Percentiles rank a stretch among this genome's conserved stretches.
These are phyloP conservation scores for Balaeniceps rex DNA, from an alignment of 2,113 vertebrate genomes.

Conservation along the genomic window DNA sequence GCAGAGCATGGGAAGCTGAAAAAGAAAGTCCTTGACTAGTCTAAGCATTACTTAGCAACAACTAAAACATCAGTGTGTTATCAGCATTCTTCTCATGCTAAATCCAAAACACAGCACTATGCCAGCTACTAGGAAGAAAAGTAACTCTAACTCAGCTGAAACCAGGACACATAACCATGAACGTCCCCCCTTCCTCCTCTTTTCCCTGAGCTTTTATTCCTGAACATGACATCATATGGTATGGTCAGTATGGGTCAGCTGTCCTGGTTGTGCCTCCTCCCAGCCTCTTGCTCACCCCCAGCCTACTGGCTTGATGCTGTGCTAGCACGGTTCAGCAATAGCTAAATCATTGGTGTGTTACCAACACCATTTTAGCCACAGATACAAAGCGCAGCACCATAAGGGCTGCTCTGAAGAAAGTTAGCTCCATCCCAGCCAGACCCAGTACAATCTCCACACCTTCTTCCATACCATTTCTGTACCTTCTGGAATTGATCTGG, in stretches of 20 bases:
- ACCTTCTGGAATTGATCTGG: not conserved
- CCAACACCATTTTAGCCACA: not conserved
- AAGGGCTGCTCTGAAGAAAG: not conserved
- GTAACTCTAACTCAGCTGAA: too few species aligned
- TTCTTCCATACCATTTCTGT: not conserved
- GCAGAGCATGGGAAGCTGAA: too few species aligned
- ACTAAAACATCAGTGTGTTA: too few species aligned
- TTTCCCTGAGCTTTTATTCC: not conserved
- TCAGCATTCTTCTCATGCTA: too few species aligned
- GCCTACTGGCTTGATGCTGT: not conserved
- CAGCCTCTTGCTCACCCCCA: not conserved
- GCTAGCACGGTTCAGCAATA: not conserved
- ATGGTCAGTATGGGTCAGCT: not conserved
- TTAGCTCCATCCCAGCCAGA: not conserved
- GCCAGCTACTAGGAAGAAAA: too few species aligned
- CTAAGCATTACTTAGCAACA: too few species aligned
- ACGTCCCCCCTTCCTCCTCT: accelerated
- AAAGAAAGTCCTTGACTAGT: too few species aligned
- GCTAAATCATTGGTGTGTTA: not conserved
- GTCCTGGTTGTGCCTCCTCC: not conserved
- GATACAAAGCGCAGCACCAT: not conserved
- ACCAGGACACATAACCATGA: too few species aligned
- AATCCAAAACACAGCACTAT: too few species aligned
- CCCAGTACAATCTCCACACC: not conserved
- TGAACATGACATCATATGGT: not conserved